Evolutionary conservation across 2,888 invertebrate genomes (phyloP), one percentile per base, ranked within the genome.

Genomic region (Kryphioiulus occultus): DNA sequence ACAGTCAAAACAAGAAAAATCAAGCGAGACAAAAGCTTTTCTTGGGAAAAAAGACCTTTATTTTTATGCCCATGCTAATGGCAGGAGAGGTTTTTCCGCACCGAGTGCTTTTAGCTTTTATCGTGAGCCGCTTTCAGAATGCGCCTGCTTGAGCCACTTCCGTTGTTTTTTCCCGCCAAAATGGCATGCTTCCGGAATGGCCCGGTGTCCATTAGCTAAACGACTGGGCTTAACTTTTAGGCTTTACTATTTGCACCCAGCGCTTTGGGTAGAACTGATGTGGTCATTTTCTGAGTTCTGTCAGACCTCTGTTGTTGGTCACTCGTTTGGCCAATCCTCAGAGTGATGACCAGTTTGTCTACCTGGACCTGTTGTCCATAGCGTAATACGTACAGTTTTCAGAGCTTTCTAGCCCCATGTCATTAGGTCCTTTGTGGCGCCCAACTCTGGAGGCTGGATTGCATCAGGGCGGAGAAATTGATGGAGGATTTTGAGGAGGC

Each of bases 191-290:
- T n/a, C n/a, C n/a, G 68, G 68, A 68, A 68, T 68, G 68, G 68
- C 12, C 68, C 68, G 26, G 22, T 68, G 68, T 26, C 68, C 68
- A 68, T 68, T 68, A 68, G 26, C 68, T 68, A 68, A 68, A 68
- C 68, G 68, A 68, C 68, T 26, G 68, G 68, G 68, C 68, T 68
- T 68, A 68, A 68, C 68, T 68, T 68, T 68, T 68, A 68, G 68
- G 26, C 68, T 68, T 22, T 22, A 22, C 68, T 68, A 68, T 68
- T 68, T 26, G 68, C 26, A 26, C 68, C 68, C 22, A 26, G 26
- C 68, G 26, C 26, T 26, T 68, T 26, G 22, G 68, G 12, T 9
- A 22, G 26, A n/a, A 68, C 68, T 68, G 68, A 68, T 68, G 68
- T n/a, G 68, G 68, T 68, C 68, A 68, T 68, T 68, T 68, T 19